Base-by-base conservation (phyloP, 2,113 vertebrate species). In the Lasiurus cinereus region DNA sequence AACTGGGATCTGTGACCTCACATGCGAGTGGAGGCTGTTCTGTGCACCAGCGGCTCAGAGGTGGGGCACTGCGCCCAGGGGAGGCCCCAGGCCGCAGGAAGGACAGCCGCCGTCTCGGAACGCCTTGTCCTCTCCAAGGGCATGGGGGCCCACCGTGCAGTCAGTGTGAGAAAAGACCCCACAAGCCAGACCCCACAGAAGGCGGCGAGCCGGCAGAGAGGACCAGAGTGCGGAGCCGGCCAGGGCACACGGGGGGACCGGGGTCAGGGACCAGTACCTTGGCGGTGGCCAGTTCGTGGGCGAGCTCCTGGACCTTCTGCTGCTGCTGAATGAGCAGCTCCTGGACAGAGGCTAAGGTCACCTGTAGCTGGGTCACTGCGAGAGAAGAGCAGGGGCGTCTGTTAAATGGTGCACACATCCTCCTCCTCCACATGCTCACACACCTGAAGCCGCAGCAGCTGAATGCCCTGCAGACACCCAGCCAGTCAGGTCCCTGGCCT, bases 261-360 rank as follows among this genome's bases (percentile, higher is more conserved):
- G 12, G 67, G 50, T 43, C 0, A 84, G 12, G 29, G 70, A 80
- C 8, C 0, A 8, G 90, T 99, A 99, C 99, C 99, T 99, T 99
- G 62, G 99, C 98, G 56, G 99, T 83, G 67, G 98, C 97, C 97
- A 99, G 98, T 52, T 99, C 99, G 54, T 99, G 99, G n/a, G 99
- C 98, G 36, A 99, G 99, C 90, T 99, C 99, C 96, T 99, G 99
- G 94, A 99, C 99, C 95, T 98, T 99, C 98, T 99, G 99, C 95
- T 99, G 99, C 94, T 99, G 99, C 95, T 99, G 99, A 59, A 99
- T 95, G 88, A 99, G 98, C 91, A 99, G 98, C 80, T 99, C 99
- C 97, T 99, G 99, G 87, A 99, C 98, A 0, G 99, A 98, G 73
- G 98, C 98, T 97, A 99, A 97, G 8, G 99, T 99, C 94, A 98